Conservation (phyloP, 2,113 vertebrate genomes). For the Ramphastos sulfuratus region DNA sequence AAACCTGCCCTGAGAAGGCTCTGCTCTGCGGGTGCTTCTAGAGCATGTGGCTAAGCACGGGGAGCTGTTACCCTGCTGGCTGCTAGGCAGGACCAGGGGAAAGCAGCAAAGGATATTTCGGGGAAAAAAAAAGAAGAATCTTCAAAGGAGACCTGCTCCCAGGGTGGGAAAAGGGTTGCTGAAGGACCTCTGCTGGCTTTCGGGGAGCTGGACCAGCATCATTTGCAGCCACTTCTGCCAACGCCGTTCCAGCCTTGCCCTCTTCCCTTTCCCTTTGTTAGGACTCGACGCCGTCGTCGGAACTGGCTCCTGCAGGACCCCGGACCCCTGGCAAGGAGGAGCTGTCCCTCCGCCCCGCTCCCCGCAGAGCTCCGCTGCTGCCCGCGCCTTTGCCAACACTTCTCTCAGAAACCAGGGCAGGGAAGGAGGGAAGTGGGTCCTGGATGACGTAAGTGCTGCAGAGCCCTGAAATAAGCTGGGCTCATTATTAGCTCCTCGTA, state of each 20-base stretch:
- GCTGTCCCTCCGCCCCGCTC: not conserved
- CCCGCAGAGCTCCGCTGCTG: not conserved
- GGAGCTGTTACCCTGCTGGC: not conserved
- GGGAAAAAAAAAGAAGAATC: not conserved
- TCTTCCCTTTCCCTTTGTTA: not conserved
- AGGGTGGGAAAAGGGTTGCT: not conserved
- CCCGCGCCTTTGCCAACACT: not conserved
- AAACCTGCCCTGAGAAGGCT: slow-evolving; percentile 7
- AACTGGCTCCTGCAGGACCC: not conserved
- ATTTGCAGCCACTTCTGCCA: not conserved
- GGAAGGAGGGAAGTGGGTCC: slow-evolving; percentile 21
- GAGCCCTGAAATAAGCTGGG: not conserved
- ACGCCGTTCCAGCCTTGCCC: not conserved
- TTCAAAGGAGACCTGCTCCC: not conserved
- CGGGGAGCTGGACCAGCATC: not conserved
- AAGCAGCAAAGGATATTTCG: not conserved
- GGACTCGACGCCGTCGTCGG: fast-evolving
- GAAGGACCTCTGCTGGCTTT: not conserved
- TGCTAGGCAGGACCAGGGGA: slow-evolving; percentile 20
- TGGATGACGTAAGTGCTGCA: not conserved
- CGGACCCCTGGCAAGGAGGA: not conserved
- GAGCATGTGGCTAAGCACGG: not conserved
- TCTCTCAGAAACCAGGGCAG: not conserved
- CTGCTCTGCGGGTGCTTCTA: slow-evolving; percentile 7
- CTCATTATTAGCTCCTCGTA: not conserved